Base-by-base conservation (phyloP, 2,888 invertebrate species). In the Atrina japonica region DNA sequence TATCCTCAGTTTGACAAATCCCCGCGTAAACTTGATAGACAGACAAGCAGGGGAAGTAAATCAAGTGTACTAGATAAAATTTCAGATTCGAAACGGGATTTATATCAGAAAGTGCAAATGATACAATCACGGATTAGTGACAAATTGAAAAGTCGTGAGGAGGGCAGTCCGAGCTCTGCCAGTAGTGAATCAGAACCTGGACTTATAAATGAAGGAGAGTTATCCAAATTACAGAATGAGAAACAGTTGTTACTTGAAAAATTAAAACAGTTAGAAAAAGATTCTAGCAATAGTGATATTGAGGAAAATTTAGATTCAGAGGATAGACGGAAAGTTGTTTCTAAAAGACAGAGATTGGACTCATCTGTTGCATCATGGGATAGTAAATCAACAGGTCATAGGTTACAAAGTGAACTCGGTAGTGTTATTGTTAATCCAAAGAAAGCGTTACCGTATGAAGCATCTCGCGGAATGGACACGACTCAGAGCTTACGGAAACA, bases 131-230 rank as follows among this genome's bases (percentile, higher is more conserved):
- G 58, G 27, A 66, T 66, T n/a, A 59, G 61, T 29, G 66, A 56
- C n/a, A 70, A 66, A 59, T 43, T 66, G 35, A 58, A 58, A n/a
- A 58, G 66, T 14, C 45, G 55, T 11, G 50, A 60, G 55, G 64
- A 70, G 25, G 79, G 82, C 52, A 84, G 83, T 63, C 83, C 84
- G 23, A 83, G 84, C 66, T 86, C 87, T 40, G 77, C 81, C 30
- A 83, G 82, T 75, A 80, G 83, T 73, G 84, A 83, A 53, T 83
- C 93, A 67, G 93, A 93, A 67, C 93, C 93, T 41, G 93, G 93
- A 80, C 93, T 93, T 84, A 92, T 93, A 65, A 80, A 82, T 30
- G 88, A 86, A 72, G 77, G 81, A 11, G 85, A 85, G 53, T 75
- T 88, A 55, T 73, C 80, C 50, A 84, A 87, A 68, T 77, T 89